Percentiles rank a stretch among this genome's conserved stretches.
Evolutionary conservation across 2,888 invertebrate species (phyloP).

Genomic region (Cremastobaeus sp.): DNA sequence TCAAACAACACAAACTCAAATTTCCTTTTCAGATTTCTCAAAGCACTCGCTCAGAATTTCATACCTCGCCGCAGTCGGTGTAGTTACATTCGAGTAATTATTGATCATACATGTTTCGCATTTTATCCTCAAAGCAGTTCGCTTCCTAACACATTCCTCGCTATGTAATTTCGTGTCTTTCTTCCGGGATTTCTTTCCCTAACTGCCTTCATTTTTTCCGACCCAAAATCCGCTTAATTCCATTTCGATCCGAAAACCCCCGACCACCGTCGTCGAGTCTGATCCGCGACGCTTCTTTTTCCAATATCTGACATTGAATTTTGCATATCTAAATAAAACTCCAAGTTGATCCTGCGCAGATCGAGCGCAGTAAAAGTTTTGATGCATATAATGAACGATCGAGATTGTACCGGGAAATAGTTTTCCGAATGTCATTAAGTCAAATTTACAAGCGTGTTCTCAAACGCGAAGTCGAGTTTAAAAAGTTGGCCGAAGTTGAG

Average conservation of each 20-base stretch:
- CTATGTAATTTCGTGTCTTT: conserved; percentile 14
- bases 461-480: no score
- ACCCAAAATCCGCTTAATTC: no score
- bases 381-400: conserved; percentile 15
- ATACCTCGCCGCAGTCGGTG: conserved; percentile 14
- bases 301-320: conserved; percentile 23
- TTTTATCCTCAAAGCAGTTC: conserved; percentile 36
- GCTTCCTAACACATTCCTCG: conserved; percentile 13
- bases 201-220: neutral
- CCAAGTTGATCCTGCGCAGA: conserved; percentile 13
- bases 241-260: no score
- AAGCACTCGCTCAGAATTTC: conserved; percentile 31
- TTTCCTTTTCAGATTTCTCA: conserved; percentile 42
- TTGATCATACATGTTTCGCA: conserved; percentile 44
- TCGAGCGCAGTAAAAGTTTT: conserved; percentile 17
- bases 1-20: conserved; percentile 32
- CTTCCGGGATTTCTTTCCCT: no score
- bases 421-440: neutral
- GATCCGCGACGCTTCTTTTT: conserved; percentile 7
- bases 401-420: conserved; percentile 14
- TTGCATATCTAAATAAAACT: conserved; percentile 43
- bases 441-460: no score
- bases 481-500: no score
- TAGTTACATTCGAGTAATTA: conserved; percentile 45
- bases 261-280: no score